Evolutionary conservation across 2,888 invertebrate species (phyloP).

Genomic region (Ormyrus pomaceus): DNA sequence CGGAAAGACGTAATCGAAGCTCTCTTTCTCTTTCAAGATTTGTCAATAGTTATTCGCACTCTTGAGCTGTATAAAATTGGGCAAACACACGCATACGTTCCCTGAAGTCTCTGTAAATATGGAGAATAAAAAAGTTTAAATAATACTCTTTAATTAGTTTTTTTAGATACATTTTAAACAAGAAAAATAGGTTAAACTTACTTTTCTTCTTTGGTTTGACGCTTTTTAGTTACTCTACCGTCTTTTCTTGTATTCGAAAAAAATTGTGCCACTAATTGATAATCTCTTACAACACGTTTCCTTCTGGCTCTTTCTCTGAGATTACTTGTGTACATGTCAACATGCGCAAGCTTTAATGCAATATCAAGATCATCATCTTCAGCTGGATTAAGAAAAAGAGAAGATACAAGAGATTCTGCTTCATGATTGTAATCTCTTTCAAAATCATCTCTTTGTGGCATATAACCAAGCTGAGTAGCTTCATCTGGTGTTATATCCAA

Average conservation of each 20-base stretch:
- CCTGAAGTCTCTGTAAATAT: slow-evolving; percentile 82
- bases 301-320: slow-evolving; percentile 90
- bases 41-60: slow-evolving; percentile 87
- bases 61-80: slow-evolving; percentile 91
- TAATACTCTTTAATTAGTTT: no score
- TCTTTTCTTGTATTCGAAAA: slow-evolving; percentile 82
- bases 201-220: slow-evolving; percentile 88
- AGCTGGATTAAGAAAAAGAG: slow-evolving; percentile 85
- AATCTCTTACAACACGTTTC: slow-evolving; percentile 93
- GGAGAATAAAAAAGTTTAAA: no score
- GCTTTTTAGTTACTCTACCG: slow-evolving; percentile 77
- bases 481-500: slow-evolving; percentile 90
- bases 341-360: slow-evolving; percentile 92
- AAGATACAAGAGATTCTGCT: slow-evolving; percentile 93
- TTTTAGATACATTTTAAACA: no score
- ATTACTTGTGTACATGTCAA: slow-evolving; percentile 92
- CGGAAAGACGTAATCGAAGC: slow-evolving; percentile 87
- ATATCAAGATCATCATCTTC: slow-evolving; percentile 95
- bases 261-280: slow-evolving; percentile 91
- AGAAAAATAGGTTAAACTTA: slow-evolving; percentile 71
- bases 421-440: slow-evolving; percentile 96
- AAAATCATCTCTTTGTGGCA: slow-evolving; percentile 97
- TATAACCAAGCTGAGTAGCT: slow-evolving; percentile 92
- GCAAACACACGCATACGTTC: slow-evolving; percentile 91
- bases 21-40: slow-evolving; percentile 91